Evolutionary conservation across 2,113 vertebrate species (phyloP).

Genomic region (Rhombomys opimus): DNA sequence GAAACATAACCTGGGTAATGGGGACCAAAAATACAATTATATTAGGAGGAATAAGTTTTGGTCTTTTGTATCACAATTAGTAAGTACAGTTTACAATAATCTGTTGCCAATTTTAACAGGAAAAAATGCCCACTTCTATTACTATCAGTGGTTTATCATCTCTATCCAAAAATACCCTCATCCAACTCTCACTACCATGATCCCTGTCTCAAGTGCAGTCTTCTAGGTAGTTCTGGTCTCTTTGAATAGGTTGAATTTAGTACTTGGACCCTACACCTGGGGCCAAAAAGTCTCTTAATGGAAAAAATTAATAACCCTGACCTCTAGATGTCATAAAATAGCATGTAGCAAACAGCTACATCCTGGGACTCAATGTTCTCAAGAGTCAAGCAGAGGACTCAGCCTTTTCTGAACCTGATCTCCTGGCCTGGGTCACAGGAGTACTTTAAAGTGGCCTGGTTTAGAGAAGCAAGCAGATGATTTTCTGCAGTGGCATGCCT

Average conservation of each 20-base stretch:
- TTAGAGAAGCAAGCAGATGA: slow-evolving; percentile 27
- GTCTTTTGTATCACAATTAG: background rate
- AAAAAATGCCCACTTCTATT: background rate
- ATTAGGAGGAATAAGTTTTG: background rate
- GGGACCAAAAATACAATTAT: background rate
- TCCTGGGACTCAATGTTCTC: slow-evolving; percentile 12
- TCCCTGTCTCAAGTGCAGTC: background rate
- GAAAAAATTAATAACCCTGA: slow-evolving; percentile 45
- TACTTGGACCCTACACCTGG: background rate
- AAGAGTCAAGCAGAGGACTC: slow-evolving; percentile 40
- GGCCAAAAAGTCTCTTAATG: background rate
- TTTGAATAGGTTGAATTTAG: background rate
- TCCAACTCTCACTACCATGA: background rate
- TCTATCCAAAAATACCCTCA: background rate
- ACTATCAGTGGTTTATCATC: background rate
- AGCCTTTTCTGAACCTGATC: background rate
- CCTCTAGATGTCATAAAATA: slow-evolving; percentile 34
- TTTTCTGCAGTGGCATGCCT: background rate
- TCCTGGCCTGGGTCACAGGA: background rate
- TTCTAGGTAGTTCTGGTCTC: background rate
- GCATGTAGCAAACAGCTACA: background rate
- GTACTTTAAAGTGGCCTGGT: slow-evolving; percentile 9
- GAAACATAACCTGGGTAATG: background rate
- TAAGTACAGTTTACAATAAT: background rate
- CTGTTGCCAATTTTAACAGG: background rate